Evolutionary conservation across 2,113 vertebrate species (phyloP).

Genomic region (Girardinichthys multiradiatus): DNA sequence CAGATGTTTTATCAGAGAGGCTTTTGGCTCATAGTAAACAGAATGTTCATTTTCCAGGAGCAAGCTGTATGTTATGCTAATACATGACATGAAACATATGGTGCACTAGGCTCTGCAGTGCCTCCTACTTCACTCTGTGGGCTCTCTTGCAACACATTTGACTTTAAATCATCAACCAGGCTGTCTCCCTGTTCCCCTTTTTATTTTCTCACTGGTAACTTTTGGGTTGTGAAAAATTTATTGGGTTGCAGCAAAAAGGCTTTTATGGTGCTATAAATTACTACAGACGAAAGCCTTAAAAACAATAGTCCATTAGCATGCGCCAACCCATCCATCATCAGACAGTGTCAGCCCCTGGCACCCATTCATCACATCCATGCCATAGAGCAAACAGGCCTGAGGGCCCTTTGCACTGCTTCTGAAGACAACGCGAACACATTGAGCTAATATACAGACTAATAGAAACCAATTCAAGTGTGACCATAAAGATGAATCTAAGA

Average conservation of each 20-base stretch:
- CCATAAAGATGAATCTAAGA: conserved; percentile 47
- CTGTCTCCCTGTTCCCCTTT: conserved; percentile 20
- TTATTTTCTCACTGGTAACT: conserved; percentile 55
- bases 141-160: conserved; percentile 30
- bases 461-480: conserved; percentile 41
- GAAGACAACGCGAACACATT: conserved; percentile 42
- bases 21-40: conserved; percentile 43
- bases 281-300: conserved; percentile 55
- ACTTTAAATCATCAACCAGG: conserved; percentile 55
- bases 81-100: conserved; percentile 45
- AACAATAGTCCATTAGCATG: conserved; percentile 76
- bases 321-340: conserved; percentile 61
- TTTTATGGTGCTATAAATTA: conserved; percentile 66
- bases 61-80: conserved; percentile 38
- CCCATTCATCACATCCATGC: conserved; percentile 68
- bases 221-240: conserved; percentile 66
- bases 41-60: conserved; percentile 43
- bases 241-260: conserved; percentile 48
- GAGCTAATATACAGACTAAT: conserved; percentile 55
- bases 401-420: conserved; percentile 50
- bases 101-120: conserved; percentile 10
- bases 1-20: conserved; percentile 53
- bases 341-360: conserved; percentile 47
- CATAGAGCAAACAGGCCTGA: conserved; percentile 41
- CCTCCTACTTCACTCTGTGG: conserved; percentile 28